Evolutionary conservation across 2,888 invertebrate species (phyloP).

Genomic region (Barypeithes pellucidus): DNA sequence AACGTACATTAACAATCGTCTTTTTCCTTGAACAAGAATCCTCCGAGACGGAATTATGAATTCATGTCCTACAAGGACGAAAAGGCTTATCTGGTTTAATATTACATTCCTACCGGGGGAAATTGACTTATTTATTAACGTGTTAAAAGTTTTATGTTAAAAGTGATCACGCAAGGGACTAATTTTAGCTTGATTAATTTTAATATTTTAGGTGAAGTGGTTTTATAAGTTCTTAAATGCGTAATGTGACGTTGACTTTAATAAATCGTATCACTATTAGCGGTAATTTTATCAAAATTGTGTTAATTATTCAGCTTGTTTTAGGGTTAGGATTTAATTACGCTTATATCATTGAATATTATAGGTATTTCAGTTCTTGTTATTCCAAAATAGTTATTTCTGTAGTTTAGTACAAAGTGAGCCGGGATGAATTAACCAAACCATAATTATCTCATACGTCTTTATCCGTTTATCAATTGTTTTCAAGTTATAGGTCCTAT

Average conservation of each 20-base stretch:
- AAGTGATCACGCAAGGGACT: constrained; percentile 1
- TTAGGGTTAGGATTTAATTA: no score
- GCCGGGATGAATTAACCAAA: no score
- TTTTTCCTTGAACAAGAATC: background rate
- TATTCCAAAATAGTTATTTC: no score
- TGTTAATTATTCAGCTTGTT: no score
- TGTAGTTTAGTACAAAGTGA: no score
- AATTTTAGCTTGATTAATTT: constrained; percentile 4
- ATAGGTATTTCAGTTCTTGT: no score
- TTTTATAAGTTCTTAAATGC: background rate
- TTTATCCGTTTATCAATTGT: no score
- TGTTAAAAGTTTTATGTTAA: constrained; percentile 20
- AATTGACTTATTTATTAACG: constrained; percentile 11
- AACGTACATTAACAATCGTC: no score
- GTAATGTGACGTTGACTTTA: background rate
- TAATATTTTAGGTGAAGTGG: background rate
- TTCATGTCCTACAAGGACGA: background rate
- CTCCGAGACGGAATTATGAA: background rate
- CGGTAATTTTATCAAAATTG: no score
- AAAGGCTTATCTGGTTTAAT: constrained; percentile 3
- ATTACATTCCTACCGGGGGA: background rate
- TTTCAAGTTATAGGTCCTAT: no score
- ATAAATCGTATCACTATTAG: no score
- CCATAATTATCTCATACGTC: no score
- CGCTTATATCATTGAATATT: background rate